Evolutionary conservation across 2,797 vertebrate species (phyloP).

Genomic region (Gymnothorax reevesii): DNA sequence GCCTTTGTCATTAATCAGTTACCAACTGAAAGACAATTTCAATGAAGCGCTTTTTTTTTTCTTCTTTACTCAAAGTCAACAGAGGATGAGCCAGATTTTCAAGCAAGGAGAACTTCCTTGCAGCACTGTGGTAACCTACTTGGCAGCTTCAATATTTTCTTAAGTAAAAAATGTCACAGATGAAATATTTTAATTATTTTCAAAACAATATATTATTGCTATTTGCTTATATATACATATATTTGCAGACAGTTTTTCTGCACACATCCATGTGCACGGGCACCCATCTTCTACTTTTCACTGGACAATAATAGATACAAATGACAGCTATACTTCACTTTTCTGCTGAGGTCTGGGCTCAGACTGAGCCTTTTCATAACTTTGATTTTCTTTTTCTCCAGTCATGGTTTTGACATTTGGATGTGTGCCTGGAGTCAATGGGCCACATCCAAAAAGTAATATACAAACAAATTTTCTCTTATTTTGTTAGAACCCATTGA

Average conservation of each 20-base stretch:
- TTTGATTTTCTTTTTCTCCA: no score
- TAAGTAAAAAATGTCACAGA: background rate
- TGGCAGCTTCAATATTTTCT: background rate
- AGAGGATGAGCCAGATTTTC: conserved; percentile 9
- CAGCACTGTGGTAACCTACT: conserved; percentile 7
- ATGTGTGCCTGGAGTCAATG: no score
- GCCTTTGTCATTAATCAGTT: conserved; percentile 19
- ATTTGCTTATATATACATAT: background rate
- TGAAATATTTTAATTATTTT: background rate
- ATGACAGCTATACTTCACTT: background rate
- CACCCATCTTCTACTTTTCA: background rate
- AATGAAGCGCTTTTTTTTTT: background rate
- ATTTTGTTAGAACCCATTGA: no score
- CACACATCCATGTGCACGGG: background rate
- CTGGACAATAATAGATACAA: background rate
- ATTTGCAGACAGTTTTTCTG: background rate
- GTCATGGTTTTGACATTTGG: no score
- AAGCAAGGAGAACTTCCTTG: background rate
- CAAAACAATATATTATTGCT: background rate
- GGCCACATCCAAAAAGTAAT: no score
- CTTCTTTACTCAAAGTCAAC: conserved; percentile 15
- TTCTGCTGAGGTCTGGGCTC: background rate
- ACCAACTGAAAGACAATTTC: conserved; percentile 2
- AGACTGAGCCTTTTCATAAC: no score
- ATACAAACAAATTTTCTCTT: no score